Percentiles rank a stretch among this genome's conserved stretches.
phyloP scores from a whole-genome alignment of 2,888 invertebrate species.

The Megalurothrips usitatus region DNA sequence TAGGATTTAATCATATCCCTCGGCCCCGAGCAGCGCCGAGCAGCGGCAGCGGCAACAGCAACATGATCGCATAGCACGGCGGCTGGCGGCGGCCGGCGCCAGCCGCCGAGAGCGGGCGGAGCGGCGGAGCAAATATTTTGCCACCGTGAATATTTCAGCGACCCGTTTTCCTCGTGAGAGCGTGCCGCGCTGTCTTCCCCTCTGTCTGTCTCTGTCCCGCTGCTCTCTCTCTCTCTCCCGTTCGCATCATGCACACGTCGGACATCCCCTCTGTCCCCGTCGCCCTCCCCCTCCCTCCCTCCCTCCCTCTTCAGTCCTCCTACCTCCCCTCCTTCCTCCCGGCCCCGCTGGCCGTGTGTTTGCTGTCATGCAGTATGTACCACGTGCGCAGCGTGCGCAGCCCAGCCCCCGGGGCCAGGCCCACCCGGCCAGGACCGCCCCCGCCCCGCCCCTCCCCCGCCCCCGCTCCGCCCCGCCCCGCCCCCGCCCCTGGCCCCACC shows the following conservation, averaged over 20 bases:
- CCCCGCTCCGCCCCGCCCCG: no score
- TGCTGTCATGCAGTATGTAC: conserved; percentile 8
- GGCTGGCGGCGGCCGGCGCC: not conserved
- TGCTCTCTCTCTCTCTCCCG: not conserved
- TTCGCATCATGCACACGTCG: no score
- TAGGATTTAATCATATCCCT: no score
- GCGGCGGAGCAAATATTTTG: not conserved
- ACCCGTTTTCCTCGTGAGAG: not conserved
- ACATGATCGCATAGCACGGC: not conserved
- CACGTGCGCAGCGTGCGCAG: not conserved
- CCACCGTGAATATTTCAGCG: not conserved
- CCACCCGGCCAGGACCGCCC: no score
- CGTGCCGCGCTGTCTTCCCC: not conserved
- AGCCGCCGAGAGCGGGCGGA: not conserved
- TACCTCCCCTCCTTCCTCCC: not conserved
- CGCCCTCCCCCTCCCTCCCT: not conserved
- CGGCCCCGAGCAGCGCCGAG: no score
- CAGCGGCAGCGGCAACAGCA: no score
- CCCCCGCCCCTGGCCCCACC: no score
- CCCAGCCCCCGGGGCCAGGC: not conserved
- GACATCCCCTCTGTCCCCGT: not conserved
- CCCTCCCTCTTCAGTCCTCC: not conserved
- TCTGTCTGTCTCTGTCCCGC: not conserved
- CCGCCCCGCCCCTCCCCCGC: no score
- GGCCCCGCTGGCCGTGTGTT: not conserved